Evolutionary conservation across 2,888 invertebrate genomes (phyloP).

Genomic region (Taphrorychus bicolor): DNA sequence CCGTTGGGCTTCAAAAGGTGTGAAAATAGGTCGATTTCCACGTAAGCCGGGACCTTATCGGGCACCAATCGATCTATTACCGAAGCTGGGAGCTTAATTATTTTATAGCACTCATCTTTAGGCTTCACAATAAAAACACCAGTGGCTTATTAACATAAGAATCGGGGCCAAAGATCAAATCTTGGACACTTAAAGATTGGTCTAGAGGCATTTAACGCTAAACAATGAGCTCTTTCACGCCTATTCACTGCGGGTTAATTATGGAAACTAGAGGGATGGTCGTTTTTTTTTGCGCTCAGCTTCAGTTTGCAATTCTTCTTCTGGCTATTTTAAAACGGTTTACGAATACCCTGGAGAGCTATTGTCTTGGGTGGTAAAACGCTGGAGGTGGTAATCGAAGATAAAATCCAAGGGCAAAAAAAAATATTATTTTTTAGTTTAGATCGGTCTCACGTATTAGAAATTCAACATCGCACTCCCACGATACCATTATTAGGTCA

Average conservation of each 20-base stretch:
- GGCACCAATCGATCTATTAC: slow-evolving; percentile 46
- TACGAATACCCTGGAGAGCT: slow-evolving; percentile 14
- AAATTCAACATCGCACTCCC: slow-evolving; percentile 1
- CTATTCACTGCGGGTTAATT: slow-evolving; percentile 37
- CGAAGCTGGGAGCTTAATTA: slow-evolving; percentile 51
- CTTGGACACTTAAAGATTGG: slow-evolving; percentile 38
- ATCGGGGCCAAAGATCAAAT: slow-evolving; percentile 43
- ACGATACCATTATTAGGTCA: not conserved
- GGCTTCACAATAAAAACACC: slow-evolving; percentile 46
- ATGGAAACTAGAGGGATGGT: slow-evolving; percentile 18
- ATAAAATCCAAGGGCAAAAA: not conserved
- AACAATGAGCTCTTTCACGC: slow-evolving; percentile 43
- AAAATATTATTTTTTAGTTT: not conserved
- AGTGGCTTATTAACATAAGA: slow-evolving; percentile 52
- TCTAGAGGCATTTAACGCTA: slow-evolving; percentile 37
- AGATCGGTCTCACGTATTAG: not conserved
- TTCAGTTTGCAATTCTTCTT: slow-evolving; percentile 15
- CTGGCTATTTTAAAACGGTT: slow-evolving; percentile 4
- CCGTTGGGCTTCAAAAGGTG: slow-evolving; percentile 42
- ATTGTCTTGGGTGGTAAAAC: slow-evolving; percentile 22
- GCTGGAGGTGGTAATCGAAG: not conserved
- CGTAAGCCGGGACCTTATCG: slow-evolving; percentile 40
- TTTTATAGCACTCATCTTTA: slow-evolving; percentile 48
- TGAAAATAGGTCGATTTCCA: slow-evolving; percentile 46
- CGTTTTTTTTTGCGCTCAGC: slow-evolving; percentile 7